These are phyloP conservation scores for Drosophila sordidula DNA, from an alignment of 2,888 invertebrate species.

Conservation along the genomic window DNA sequence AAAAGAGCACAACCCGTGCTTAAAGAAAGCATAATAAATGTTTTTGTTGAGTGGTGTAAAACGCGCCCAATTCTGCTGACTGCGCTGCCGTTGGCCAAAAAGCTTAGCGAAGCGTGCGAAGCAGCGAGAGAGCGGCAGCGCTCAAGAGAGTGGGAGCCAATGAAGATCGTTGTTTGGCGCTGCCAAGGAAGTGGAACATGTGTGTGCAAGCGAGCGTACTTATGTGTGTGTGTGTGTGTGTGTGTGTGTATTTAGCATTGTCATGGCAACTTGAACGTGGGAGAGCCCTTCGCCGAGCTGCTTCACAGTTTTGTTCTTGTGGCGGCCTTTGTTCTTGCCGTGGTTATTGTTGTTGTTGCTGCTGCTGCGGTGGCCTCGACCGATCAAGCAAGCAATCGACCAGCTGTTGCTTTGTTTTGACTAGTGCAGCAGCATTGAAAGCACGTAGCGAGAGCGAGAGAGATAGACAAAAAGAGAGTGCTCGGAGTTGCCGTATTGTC, in stretches of 20 bases:
- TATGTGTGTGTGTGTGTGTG: slow-evolving; percentile 7
- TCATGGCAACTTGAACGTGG: slow-evolving; percentile 71
- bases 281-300: slow-evolving; percentile 70
- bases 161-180: slow-evolving; percentile 40
- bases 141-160: slow-evolving; percentile 37
- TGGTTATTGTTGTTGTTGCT: slow-evolving; percentile 34
- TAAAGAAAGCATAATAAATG: background rate
- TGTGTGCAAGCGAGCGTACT: slow-evolving; percentile 11
- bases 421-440: slow-evolving; percentile 8
- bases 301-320: slow-evolving; percentile 47
- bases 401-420: slow-evolving; percentile 63
- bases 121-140: slow-evolving; percentile 22
- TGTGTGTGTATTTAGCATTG: slow-evolving; percentile 45
- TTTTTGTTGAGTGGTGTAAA: slow-evolving; percentile 49
- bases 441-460: slow-evolving; percentile 3
- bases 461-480: background rate
- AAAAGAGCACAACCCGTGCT: no score
- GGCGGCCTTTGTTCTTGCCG: slow-evolving; percentile 44
- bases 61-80: slow-evolving; percentile 57
- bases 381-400: slow-evolving; percentile 59
- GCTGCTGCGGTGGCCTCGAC: slow-evolving; percentile 63
- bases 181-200: slow-evolving; percentile 72
- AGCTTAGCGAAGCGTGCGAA: slow-evolving; percentile 67
- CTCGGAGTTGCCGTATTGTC: slow-evolving; percentile 9
- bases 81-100: slow-evolving; percentile 64